A percentile compares a stretch with the other conserved stretches of the same genome.
These are phyloP conservation scores for Sebastiscus albofasciatus DNA, from an alignment of 2,797 vertebrate species.

Conservation along the genomic window DNA sequence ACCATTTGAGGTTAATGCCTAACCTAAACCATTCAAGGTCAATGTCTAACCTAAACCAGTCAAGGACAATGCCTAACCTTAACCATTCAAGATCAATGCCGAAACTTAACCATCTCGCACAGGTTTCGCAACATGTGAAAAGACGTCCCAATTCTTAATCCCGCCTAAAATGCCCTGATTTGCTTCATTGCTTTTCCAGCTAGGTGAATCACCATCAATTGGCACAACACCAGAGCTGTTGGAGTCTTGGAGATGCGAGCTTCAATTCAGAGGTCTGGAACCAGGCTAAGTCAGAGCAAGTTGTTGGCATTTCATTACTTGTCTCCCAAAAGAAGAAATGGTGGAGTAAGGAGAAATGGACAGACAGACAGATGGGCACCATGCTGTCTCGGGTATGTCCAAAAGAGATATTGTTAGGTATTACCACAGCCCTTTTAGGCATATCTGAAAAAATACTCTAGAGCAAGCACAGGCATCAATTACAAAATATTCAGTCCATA, in stretches of 20 bases:
- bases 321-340: not conserved
- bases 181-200: not conserved
- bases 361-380: constrained; percentile 5
- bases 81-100: too few species aligned
- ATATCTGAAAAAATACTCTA: not conserved
- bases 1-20: too few species aligned
- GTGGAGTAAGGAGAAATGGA: not conserved
- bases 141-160: not conserved
- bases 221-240: not conserved
- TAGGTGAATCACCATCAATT: not conserved
- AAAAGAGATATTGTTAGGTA: not conserved
- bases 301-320: not conserved
- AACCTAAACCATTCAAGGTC: too few species aligned
- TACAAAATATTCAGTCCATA: not conserved
- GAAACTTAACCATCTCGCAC: too few species aligned
- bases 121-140: not conserved
- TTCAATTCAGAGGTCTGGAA: not conserved
- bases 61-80: too few species aligned
- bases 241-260: not conserved
- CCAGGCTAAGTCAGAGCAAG: not conserved
- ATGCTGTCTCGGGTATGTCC: constrained; percentile 15
- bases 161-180: not conserved
- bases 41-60: too few species aligned
- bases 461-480: not conserved
- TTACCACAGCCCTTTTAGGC: too few species aligned